Evolutionary conservation across 92 coral and sea anemone species (phyloP).

Genomic region (Galaxea fascicularis): DNA sequence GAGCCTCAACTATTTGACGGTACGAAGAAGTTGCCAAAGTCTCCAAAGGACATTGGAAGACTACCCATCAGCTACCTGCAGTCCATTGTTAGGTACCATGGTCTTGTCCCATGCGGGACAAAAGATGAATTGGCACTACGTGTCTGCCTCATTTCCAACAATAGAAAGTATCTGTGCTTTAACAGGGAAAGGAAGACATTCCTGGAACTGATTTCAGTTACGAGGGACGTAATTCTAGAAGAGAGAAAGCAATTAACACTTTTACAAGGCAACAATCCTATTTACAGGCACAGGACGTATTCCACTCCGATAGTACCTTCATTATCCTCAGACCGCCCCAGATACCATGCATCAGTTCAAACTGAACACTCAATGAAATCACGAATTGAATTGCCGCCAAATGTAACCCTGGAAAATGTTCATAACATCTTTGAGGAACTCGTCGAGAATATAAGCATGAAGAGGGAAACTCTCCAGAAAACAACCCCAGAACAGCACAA

Average conservation of each 20-base stretch:
- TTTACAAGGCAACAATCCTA: conserved; percentile 26
- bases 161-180: conserved; percentile 27
- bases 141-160: conserved; percentile 49
- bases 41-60: conserved; percentile 48
- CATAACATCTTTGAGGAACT: conserved; percentile 24
- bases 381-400: conserved; percentile 10
- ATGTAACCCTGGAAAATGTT: conserved; percentile 20
- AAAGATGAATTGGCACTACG: conserved; percentile 64
- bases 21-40: conserved; percentile 30
- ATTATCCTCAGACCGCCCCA: conserved; percentile 33
- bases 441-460: neutral
- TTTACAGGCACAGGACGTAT: conserved; percentile 56
- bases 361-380: conserved; percentile 27
- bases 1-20: conserved; percentile 50
- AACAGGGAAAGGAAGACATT: conserved; percentile 25
- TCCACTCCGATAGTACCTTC: conserved; percentile 29
- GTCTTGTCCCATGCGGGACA: conserved; percentile 39
- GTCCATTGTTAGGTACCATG: conserved; percentile 53
- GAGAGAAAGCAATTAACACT: conserved; percentile 27
- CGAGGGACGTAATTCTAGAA: conserved; percentile 40
- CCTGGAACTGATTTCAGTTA: conserved; percentile 38
- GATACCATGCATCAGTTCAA: conserved; percentile 48
- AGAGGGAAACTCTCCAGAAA: neutral
- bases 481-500: neutral
- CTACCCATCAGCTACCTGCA: conserved; percentile 58